Conservation (phyloP, 2,888 invertebrate species). For the Machimus rusticus region DNA sequence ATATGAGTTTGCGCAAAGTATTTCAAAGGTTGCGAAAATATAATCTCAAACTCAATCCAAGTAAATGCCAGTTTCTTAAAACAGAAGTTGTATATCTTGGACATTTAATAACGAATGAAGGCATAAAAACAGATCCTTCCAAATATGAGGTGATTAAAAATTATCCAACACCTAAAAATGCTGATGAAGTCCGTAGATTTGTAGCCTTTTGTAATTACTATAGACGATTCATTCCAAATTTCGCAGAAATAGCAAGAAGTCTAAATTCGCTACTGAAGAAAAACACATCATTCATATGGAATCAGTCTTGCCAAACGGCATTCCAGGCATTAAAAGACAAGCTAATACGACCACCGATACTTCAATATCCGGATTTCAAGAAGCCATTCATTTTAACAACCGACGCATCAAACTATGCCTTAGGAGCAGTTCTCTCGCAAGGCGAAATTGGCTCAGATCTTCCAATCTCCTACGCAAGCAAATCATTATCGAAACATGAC, state of each 20-base stretch:
- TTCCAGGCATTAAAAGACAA: conserved; percentile 41
- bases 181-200: conserved; percentile 48
- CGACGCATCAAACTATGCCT: conserved; percentile 52
- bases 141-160: conserved; percentile 49
- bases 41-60: conserved; percentile 46
- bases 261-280: conserved; percentile 48
- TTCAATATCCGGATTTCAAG: conserved; percentile 41
- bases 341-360: conserved; percentile 35
- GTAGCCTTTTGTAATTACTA: conserved; percentile 51
- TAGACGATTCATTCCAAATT: conserved; percentile 49
- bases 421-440: conserved; percentile 54
- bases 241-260: conserved; percentile 49
- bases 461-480: conserved; percentile 53
- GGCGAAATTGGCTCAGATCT: conserved; percentile 47
- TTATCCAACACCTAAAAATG: conserved; percentile 49
- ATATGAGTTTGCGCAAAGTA: conserved; percentile 34
- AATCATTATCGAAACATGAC: conserved; percentile 51
- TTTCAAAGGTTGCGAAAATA: conserved; percentile 42
- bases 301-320: conserved; percentile 1
- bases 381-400: conserved; percentile 52
- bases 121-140: conserved; percentile 48
- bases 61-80: conserved; percentile 46
- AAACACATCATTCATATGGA: conserved; percentile 46
- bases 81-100: conserved; percentile 49
- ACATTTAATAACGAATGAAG: conserved; percentile 48